A percentile compares a stretch with the other conserved stretches of the same genome.
These are phyloP conservation scores for Fulica atra DNA, from an alignment of 2,113 vertebrate genomes.

Conservation along the genomic window DNA sequence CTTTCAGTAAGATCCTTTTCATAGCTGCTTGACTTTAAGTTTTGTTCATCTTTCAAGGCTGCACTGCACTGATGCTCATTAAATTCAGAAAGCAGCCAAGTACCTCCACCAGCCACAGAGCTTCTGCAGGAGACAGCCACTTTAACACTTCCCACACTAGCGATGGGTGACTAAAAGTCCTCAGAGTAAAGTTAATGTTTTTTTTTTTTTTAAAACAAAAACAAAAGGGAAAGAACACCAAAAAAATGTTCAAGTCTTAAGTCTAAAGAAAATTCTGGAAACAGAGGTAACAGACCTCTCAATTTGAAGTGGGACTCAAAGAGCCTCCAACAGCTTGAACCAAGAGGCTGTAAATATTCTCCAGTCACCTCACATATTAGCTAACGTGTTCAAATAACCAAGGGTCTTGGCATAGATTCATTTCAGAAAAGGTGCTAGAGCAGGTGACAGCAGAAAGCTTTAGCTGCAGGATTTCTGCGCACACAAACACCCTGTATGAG, in stretches of 20 bases:
- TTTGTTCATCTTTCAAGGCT: conserved; percentile 2
- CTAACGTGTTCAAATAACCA: not conserved
- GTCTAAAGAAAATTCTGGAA: not conserved
- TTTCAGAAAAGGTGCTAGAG: not conserved
- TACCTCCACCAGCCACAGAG: conserved; percentile 2
- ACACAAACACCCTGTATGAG: not conserved
- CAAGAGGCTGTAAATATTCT: not conserved
- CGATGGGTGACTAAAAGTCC: conserved; percentile 31
- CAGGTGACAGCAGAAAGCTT: not conserved
- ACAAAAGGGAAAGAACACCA: not conserved
- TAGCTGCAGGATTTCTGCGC: not conserved
- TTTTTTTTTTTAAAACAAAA: not conserved
- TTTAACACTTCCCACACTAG: conserved; percentile 37
- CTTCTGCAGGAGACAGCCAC: conserved; percentile 14
- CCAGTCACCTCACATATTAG: not conserved
- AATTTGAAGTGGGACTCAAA: not conserved
- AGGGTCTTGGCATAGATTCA: not conserved
- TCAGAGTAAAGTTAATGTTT: not conserved
- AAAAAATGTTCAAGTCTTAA: not conserved
- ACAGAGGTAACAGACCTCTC: not conserved
- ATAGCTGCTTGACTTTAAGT: not conserved
- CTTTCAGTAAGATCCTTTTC: not conserved
- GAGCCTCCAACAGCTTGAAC: not conserved
- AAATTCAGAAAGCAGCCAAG: conserved; percentile 38
- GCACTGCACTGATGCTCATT: not conserved